Percentiles rank a stretch among this genome's conserved stretches.
phyloP scores from a whole-genome alignment of 1,140 invertebrate species.

The Nephotettix cincticeps region DNA sequence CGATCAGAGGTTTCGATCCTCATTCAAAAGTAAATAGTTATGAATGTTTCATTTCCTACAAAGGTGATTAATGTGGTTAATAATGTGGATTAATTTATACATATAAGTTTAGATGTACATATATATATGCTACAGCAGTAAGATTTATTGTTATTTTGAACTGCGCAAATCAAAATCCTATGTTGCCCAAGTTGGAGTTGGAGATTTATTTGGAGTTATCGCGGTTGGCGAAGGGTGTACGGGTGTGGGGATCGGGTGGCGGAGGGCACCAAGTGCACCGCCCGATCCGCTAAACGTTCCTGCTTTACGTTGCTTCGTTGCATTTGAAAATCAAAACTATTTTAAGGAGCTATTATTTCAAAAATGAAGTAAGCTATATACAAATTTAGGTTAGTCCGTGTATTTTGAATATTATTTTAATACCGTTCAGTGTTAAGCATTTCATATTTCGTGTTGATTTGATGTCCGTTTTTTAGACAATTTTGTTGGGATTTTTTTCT shows the following conservation, averaged over 20 bases:
- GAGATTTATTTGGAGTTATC: slow-evolving; percentile 36
- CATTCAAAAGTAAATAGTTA: neutral
- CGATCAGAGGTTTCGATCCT: neutral
- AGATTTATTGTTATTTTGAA: slow-evolving; percentile 30
- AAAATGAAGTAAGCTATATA: neutral
- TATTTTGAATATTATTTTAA: neutral
- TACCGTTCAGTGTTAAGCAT: neutral
- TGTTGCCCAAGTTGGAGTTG: slow-evolving; percentile 30
- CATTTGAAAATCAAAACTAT: slow-evolving; percentile 13
- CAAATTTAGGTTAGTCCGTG: slow-evolving; percentile 6
- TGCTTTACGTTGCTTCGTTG: neutral
- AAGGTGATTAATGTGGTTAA: slow-evolving; percentile 3
- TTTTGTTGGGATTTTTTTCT: slow-evolving; percentile 1
- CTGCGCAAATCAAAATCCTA: slow-evolving; percentile 36
- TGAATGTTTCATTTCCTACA: neutral
- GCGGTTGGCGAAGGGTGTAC: slow-evolving; percentile 4
- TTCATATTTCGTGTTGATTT: slow-evolving; percentile 5
- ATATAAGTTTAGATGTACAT: slow-evolving; percentile 17
- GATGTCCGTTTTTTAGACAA: neutral
- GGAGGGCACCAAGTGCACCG: neutral
- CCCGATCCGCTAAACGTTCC: neutral
- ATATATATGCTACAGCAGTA: slow-evolving; percentile 1
- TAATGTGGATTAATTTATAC: slow-evolving; percentile 3
- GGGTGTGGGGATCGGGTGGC: neutral
- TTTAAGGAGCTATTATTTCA: slow-evolving; percentile 8